A percentile compares a stretch with the other conserved stretches of the same genome.
Conservation (phyloP, 2,888 invertebrate species). For the Hypolimnas misippus region DNA sequence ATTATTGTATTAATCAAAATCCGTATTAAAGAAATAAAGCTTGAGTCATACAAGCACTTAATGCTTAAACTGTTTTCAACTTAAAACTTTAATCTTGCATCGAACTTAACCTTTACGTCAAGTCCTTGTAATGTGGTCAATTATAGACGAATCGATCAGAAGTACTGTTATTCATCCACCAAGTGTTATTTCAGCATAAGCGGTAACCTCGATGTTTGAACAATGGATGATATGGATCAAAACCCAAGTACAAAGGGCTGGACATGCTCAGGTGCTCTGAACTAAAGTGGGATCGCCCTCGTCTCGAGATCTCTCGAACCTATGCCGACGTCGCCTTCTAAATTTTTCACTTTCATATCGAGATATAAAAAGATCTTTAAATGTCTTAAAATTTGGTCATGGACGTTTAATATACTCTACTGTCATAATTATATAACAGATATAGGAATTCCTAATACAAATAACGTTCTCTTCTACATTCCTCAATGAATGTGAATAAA, state of each 20-base stretch:
- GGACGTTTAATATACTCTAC: not conserved
- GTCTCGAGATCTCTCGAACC: constrained; percentile 57
- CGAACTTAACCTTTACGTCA: constrained; percentile 7
- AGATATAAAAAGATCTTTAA: constrained; percentile 24
- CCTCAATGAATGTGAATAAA: too few relatives aligned
- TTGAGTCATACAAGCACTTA: too few relatives aligned
- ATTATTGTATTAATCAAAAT: too few relatives aligned
- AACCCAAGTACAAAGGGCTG: constrained; percentile 58
- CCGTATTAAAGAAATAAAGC: too few relatives aligned
- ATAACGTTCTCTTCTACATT: too few relatives aligned
- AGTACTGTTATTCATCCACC: constrained; percentile 16
- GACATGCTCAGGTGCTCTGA: constrained; percentile 63
- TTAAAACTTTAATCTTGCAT: not conserved
- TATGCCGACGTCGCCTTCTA: constrained; percentile 56
- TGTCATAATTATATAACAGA: not conserved
- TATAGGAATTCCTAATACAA: too few relatives aligned
- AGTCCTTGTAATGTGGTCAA: not conserved
- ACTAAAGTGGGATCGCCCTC: constrained; percentile 47
- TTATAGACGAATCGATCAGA: constrained; percentile 13
- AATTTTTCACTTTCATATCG: constrained; percentile 48
- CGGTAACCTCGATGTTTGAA: constrained; percentile 49
- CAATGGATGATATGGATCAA: constrained; percentile 53
- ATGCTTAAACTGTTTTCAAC: not conserved
- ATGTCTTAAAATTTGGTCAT: constrained; percentile 1
- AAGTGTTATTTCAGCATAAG: constrained; percentile 34